These are phyloP conservation scores for Pholis gunnellus DNA, from an alignment of 2,113 vertebrate species.

Conservation along the genomic window DNA sequence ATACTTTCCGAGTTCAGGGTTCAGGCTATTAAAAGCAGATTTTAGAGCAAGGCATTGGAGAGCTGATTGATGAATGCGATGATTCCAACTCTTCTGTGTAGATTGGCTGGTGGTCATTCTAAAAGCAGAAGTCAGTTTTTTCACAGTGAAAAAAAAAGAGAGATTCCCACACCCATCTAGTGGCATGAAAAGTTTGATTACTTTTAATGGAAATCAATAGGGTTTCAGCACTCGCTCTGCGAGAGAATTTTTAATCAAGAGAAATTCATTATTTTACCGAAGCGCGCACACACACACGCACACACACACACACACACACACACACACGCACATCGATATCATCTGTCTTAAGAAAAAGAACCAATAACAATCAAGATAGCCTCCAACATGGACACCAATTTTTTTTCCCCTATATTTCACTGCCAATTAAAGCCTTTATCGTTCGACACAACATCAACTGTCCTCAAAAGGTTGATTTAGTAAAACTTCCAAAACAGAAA, in stretches of 20 bases:
- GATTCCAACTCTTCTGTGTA: conserved; percentile 62
- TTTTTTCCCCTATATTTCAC: conserved; percentile 20
- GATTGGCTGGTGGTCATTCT: conserved; percentile 70
- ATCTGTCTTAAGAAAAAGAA: conserved; percentile 49
- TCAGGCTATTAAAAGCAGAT: conserved; percentile 65
- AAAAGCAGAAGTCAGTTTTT: conserved; percentile 75
- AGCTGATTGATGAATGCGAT: conserved; percentile 73
- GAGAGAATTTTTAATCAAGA: conserved; percentile 82
- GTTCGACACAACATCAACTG: conserved; percentile 40
- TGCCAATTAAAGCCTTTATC: conserved; percentile 47
- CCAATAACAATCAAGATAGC: conserved; percentile 54
- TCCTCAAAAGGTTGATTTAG: conserved; percentile 46
- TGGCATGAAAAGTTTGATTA: conserved; percentile 83
- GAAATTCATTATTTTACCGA: conserved; percentile 81
- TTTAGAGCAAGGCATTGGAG: conserved; percentile 25
- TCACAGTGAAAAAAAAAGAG: conserved; percentile 49
- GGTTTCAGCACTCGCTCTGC: conserved; percentile 71
- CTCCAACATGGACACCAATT: conserved; percentile 7
- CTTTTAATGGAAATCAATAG: conserved; percentile 88
- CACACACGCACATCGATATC: background rate
- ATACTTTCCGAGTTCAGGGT: conserved; percentile 62
- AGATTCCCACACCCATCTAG: conserved; percentile 61
- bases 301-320: background rate
- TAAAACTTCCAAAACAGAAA: conserved; percentile 63
- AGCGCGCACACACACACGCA: conserved; percentile 7